Percentiles rank a stretch among this genome's conserved stretches.
Conservation (phyloP, 2,888 invertebrate species). For the Dendrolimus houi region DNA sequence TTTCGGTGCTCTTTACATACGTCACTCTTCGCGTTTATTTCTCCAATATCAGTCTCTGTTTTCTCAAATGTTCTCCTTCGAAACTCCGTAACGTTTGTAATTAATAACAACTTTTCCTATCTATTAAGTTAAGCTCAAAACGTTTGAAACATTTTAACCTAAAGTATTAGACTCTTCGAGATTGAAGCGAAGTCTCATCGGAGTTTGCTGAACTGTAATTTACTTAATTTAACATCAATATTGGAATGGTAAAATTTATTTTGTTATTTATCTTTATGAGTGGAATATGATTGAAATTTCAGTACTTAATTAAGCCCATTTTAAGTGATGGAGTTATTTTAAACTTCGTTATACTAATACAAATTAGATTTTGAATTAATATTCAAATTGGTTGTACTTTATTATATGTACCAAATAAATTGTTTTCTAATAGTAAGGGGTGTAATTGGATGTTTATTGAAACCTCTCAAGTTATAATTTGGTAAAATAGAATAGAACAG, state of each 20-base stretch:
- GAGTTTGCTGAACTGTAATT: constrained; percentile 27
- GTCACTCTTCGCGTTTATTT: not conserved
- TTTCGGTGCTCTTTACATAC: too few relatives aligned
- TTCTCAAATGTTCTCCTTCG: constrained; percentile 13
- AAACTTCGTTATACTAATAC: too few relatives aligned
- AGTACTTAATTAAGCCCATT: not conserved
- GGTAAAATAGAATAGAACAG: too few relatives aligned
- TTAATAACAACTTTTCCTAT: constrained; percentile 32
- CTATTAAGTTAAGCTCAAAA: constrained; percentile 26
- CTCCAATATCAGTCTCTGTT: constrained; percentile 13
- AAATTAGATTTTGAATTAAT: too few relatives aligned
- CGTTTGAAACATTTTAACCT: constrained; percentile 27
- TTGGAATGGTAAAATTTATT: constrained; percentile 8
- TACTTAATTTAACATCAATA: constrained; percentile 26
- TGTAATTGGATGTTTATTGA: too few relatives aligned
- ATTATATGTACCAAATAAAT: too few relatives aligned
- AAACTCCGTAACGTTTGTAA: constrained; percentile 20
- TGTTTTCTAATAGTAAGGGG: too few relatives aligned
- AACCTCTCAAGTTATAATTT: too few relatives aligned
- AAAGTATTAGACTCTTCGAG: constrained; percentile 21
- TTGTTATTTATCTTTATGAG: not conserved
- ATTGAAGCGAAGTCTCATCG: constrained; percentile 25
- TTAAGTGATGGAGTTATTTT: not conserved
- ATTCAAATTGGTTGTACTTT: too few relatives aligned
- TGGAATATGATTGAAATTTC: constrained; percentile 2